These are phyloP conservation scores for mouse (Mus musculus) DNA, from an alignment of 2,113 vertebrate species.

Conservation along the genomic window DNA sequence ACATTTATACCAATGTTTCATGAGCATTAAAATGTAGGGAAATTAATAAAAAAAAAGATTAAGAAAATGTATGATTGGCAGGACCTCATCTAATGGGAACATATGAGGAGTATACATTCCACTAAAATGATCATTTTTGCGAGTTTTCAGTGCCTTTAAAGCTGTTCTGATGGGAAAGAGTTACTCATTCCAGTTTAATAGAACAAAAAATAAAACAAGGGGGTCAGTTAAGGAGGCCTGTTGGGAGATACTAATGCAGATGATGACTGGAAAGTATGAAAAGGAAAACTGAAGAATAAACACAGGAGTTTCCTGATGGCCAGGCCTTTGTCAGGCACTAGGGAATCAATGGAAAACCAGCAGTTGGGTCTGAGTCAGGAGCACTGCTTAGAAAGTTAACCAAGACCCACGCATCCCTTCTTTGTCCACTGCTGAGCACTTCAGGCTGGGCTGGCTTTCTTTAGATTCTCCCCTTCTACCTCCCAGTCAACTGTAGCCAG, in stretches of 20 bases:
- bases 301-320: conserved; percentile 48
- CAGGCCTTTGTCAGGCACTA: conserved; percentile 1
- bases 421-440: neutral
- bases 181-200: neutral
- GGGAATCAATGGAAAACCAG: conserved; percentile 50
- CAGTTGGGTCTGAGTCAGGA: conserved; percentile 38
- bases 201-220: conserved; percentile 48
- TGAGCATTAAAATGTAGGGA: neutral
- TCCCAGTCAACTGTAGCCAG: neutral
- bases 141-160: neutral
- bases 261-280: conserved; percentile 53
- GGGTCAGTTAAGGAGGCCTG: neutral
- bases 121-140: conserved; percentile 9
- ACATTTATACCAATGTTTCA: conserved; percentile 2
- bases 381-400: neutral
- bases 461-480: neutral
- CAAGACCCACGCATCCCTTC: neutral
- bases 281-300: conserved; percentile 71
- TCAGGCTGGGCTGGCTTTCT: neutral
- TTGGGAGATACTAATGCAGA: neutral
- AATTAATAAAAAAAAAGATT: neutral
- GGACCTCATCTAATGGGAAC: neutral
- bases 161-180: neutral
- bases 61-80: conserved; percentile 18
- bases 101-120: neutral